Evolutionary conservation across 2,113 vertebrate genomes (phyloP), one percentile per base, ranked within the genome.

Genomic region (Entelurus aequoreus): DNA sequence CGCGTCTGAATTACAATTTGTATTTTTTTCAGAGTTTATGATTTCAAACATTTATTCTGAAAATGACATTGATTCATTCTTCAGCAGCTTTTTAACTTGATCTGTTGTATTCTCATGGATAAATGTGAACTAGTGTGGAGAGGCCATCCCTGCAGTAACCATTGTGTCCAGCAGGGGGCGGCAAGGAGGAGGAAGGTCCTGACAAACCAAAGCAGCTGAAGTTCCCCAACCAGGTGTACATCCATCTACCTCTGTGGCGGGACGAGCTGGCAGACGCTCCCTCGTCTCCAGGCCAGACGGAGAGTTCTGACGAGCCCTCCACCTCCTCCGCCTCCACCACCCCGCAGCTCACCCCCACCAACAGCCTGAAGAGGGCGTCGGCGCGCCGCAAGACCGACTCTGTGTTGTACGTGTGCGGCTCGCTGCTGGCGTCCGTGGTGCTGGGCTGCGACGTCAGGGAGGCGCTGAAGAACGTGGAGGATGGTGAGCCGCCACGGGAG

Each of bases 131-230:
- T n/a, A n/a, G n/a, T n/a, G n/a, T n/a, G n/a, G 28, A 28, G 28
- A 28, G 4, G 28, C 4, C 28, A 3, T 28, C 28, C 2, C 28
- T 4, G 28, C 28, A 46, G 42, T 12, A 4, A 12, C 12, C 8
- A 10, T 9, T 42, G 42, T 46, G 10, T 46, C 52, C 63, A 82
- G 79, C 72, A 2, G 94, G 88, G 50, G 57, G 67, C 7, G 68
- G 63, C 70, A 92, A 91, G 79, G 94, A 96, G 1, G 90, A 92
- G 56, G 93, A 96, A 16, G 78, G 87, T 78, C 69, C 85, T 1
- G 94, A 96, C 64, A 94, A 93, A 92, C 92, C 95, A 94, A 96
- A 96, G 90, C 92, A 91, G 82, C 85, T 92, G 60, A 95, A 94
- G 84, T 88, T 92, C 69, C 90, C 93, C 1, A 93, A 88, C 84